phyloP scores from a whole-genome alignment of 2,797 vertebrate genomes.

The Melanotaenia boesemani region DNA sequence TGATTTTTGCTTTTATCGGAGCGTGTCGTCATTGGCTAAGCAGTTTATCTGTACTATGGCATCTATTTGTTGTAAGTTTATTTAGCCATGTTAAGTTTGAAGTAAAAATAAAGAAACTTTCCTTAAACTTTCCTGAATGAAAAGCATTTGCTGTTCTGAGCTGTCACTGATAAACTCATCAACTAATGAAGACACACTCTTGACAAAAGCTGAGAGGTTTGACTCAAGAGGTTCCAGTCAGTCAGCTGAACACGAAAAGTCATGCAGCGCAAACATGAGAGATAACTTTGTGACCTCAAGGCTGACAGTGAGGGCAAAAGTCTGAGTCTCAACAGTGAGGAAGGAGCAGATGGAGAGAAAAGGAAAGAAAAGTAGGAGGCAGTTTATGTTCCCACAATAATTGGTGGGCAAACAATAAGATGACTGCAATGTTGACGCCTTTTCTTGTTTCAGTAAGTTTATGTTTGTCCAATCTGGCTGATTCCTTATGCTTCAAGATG shows the following conservation, averaged over 20 bases:
- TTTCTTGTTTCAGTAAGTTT: background rate
- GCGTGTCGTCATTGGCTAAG: no score
- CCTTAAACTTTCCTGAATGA: background rate
- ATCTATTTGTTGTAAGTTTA: background rate
- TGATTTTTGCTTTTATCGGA: no score
- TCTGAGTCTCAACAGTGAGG: background rate
- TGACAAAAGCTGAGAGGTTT: background rate
- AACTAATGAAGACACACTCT: background rate
- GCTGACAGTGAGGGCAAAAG: background rate
- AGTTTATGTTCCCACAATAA: no score
- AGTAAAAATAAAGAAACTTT: background rate
- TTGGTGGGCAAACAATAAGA: no score
- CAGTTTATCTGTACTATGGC: no score
- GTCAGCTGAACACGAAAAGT: background rate
- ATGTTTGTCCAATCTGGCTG: background rate
- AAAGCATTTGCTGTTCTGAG: background rate
- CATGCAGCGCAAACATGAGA: conserved; percentile 1
- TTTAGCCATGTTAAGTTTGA: background rate
- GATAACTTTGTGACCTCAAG: background rate
- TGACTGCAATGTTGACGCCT: no score
- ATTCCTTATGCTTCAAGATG: background rate
- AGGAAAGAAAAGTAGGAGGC: background rate
- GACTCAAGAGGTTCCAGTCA: background rate
- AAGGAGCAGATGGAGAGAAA: background rate
- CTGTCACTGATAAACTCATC: background rate